These are phyloP conservation scores for Agrochola macilenta DNA, from an alignment of 2,888 invertebrate species.

Conservation along the genomic window DNA sequence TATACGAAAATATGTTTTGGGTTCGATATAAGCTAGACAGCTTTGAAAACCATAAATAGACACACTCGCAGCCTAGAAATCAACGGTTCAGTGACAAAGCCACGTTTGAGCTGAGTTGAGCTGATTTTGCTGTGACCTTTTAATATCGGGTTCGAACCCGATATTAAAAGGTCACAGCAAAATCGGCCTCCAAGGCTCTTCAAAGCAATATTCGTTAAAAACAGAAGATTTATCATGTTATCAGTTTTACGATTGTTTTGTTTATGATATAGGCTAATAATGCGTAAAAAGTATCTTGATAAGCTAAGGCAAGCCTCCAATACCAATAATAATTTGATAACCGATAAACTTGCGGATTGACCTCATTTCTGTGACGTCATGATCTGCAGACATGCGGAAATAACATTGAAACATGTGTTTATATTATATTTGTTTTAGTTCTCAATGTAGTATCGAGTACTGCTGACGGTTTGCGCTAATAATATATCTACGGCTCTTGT, in stretches of 20 bases:
- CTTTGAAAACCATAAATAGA: slow-evolving; percentile 7
- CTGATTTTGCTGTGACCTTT: too few relatives aligned
- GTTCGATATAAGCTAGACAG: neutral
- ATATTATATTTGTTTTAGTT: neutral
- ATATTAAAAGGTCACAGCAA: slow-evolving; percentile 4
- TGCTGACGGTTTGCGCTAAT: neutral
- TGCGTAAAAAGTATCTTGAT: slow-evolving; percentile 32
- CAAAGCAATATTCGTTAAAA: neutral
- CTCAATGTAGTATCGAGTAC: neutral
- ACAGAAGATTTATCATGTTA: neutral
- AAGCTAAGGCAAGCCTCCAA: slow-evolving; percentile 19
- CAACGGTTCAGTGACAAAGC: neutral
- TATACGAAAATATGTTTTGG: neutral
- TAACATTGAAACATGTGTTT: slow-evolving; percentile 42
- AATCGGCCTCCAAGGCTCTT: slow-evolving; percentile 1
- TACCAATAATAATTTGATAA: slow-evolving; percentile 35
- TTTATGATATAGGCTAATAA: slow-evolving; percentile 19
- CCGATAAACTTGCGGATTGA: slow-evolving; percentile 40
- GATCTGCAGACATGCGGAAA: slow-evolving; percentile 39
- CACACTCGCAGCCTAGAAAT: neutral
- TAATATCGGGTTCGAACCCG: neutral
- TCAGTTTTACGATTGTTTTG: slow-evolving; percentile 11
- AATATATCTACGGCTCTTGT: neutral
- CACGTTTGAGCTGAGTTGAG: neutral
- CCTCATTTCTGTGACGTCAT: slow-evolving; percentile 47